Evolutionary conservation across 2,113 vertebrate species (phyloP).

Genomic region (Condylura cristata): DNA sequence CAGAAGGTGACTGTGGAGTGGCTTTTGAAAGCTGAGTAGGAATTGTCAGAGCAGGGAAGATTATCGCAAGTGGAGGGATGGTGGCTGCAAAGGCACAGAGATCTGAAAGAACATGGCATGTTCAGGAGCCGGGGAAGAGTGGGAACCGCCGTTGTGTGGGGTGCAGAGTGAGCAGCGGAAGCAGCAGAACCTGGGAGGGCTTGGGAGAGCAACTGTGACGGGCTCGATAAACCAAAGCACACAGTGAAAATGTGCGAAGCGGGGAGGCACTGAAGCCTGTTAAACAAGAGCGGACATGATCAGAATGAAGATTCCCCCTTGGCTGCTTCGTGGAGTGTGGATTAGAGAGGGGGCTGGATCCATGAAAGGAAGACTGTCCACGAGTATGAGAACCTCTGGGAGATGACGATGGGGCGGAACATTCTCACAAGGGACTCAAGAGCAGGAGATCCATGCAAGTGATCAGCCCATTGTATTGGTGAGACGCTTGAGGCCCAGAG

Average conservation of each 20-base stretch:
- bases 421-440: neutral
- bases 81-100: neutral
- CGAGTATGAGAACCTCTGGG: neutral
- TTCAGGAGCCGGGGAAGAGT: neutral
- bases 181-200: neutral
- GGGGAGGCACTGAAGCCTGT: neutral
- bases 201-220: neutral
- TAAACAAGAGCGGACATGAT: neutral
- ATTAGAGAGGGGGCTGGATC: neutral
- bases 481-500: neutral
- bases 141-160: neutral
- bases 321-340: neutral
- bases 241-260: neutral
- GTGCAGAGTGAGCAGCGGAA: neutral
- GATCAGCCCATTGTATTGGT: neutral
- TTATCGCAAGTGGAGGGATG: neutral
- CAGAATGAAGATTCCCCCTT: neutral
- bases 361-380: neutral
- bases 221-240: neutral
- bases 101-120: neutral
- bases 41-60: slow-evolving; percentile 1
- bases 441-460: neutral
- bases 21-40: neutral
- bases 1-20: neutral
- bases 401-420: neutral